Evolutionary conservation across 2,797 vertebrate species (phyloP), one percentile per base, ranked within the genome.

Genomic region (Cyprinella venusta): DNA sequence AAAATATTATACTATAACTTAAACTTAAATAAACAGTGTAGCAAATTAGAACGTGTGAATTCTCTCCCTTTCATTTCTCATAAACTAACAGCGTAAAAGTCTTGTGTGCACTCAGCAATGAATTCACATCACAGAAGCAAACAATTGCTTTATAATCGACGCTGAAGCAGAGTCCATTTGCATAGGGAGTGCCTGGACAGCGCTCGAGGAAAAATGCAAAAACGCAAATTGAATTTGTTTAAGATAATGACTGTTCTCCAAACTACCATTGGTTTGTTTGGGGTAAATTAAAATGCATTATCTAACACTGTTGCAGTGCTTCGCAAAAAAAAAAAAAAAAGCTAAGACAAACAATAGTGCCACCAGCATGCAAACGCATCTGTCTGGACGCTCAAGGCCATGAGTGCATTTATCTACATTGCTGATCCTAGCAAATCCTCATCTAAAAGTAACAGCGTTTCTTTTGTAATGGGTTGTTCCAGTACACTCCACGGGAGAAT

Each of bases 61-160:
- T 54, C 65, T 70, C 59, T 10, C 63, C n/a, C 26, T 19, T 10
- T 70, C 16, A 52, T 40, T 36, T 79, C 59, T 63, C 30, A 54
- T 52, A 8, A 12, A 19, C 69, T 26, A 24, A 30, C 61, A 9
- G 12, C 30, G 2, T 48, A 10, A 24, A 48, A 81, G 21, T 72
- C 26, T 63, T 1, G 19, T 50, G 70, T 36, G 42, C 56, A 74
- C 54, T 26, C 45, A 38, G 50, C 45, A 10, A 19, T 48, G 26
- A 33, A 26, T 38, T 74, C 30, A 50, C 52, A 63, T 74, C 56
- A 24, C 15, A 42, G 59, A 72, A n/a, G 56, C 86, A 91, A 92
- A 90, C 87, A 88, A 87, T 91, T 90, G 88, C 89, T 91, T 84
- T 91, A 89, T 92, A 90, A 92, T 91, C 83, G 88, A 88, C 92